A percentile compares a stretch with the other conserved stretches of the same genome.
Conservation (phyloP, 2,888 invertebrate species). For the Agrenia bidenticulata region DNA sequence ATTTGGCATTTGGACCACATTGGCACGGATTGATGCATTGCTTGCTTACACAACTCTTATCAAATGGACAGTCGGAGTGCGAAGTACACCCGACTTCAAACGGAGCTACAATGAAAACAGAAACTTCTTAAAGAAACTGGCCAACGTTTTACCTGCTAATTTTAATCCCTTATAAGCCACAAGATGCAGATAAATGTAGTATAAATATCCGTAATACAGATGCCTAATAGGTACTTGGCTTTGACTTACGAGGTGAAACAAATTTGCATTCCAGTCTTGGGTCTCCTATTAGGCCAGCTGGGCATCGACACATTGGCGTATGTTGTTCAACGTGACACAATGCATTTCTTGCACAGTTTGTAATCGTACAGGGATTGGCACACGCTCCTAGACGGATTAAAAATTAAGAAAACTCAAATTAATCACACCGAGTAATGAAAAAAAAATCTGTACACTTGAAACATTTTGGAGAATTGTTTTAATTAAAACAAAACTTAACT, state of each 20-base stretch:
- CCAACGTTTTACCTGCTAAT: no score
- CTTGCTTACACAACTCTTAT: conserved; percentile 79
- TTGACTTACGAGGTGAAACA: conserved; percentile 63
- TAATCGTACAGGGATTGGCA: conserved; percentile 72
- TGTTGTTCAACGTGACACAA: conserved; percentile 78
- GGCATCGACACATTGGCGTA: conserved; percentile 74
- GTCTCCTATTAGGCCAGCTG: conserved; percentile 73
- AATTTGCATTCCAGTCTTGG: conserved; percentile 68
- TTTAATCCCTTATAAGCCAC: no score
- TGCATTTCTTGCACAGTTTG: conserved; percentile 76
- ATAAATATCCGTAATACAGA: no score
- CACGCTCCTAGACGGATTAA: conserved; percentile 67
- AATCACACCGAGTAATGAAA: no score
- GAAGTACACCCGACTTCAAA: conserved; percentile 70
- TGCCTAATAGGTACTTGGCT: no score
- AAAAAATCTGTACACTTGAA: no score
- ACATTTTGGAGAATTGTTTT: no score
- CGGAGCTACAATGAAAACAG: conserved; percentile 59
- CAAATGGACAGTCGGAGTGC: conserved; percentile 76
- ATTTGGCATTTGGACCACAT: conserved; percentile 76
- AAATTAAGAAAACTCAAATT: no score
- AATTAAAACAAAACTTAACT: no score
- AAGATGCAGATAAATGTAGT: no score
- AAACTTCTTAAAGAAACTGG: not conserved
- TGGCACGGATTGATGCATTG: conserved; percentile 50